These are phyloP conservation scores for Edolisoma coerulescens DNA, from an alignment of 2,113 vertebrate genomes.

Conservation along the genomic window DNA sequence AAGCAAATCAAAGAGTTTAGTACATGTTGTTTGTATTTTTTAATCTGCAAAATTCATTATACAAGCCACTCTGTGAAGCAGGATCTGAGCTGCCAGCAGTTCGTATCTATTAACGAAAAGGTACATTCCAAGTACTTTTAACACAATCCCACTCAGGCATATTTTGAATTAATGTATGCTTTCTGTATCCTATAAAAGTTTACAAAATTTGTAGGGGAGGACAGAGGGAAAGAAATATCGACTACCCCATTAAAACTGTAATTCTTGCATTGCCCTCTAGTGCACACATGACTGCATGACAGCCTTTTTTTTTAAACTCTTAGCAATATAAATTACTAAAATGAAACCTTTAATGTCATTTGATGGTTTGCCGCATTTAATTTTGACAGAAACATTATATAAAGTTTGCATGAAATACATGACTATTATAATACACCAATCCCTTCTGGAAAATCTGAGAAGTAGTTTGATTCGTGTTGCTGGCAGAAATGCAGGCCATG, in stretches of 20 bases:
- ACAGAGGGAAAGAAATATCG: background rate
- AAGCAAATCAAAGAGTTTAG: conserved; percentile 41
- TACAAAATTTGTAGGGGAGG: background rate
- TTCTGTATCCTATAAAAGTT: conserved; percentile 19
- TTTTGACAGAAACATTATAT: background rate
- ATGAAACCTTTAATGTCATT: conserved; percentile 4
- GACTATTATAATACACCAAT: background rate
- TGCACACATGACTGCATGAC: conserved; percentile 14
- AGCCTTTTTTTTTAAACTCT: background rate
- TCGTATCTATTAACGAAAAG: conserved; percentile 52
- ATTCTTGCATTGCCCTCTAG: conserved; percentile 78
- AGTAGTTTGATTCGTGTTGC: background rate
- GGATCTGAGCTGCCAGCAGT: conserved; percentile 33
- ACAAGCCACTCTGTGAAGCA: background rate
- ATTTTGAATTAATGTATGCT: conserved; percentile 60
- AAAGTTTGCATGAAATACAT: background rate
- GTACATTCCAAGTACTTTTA: conserved; percentile 55
- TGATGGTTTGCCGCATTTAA: conserved; percentile 28
- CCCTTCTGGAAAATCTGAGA: background rate
- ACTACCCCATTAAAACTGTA: conserved; percentile 4
- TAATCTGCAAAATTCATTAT: conserved; percentile 32
- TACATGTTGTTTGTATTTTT: background rate
- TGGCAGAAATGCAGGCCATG: background rate
- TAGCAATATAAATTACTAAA: background rate
- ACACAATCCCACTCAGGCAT: conserved; percentile 26